Evolutionary conservation across 53 echinoderm and acorn worm species (phyloP).

Genomic region (Arbacia lixula): DNA sequence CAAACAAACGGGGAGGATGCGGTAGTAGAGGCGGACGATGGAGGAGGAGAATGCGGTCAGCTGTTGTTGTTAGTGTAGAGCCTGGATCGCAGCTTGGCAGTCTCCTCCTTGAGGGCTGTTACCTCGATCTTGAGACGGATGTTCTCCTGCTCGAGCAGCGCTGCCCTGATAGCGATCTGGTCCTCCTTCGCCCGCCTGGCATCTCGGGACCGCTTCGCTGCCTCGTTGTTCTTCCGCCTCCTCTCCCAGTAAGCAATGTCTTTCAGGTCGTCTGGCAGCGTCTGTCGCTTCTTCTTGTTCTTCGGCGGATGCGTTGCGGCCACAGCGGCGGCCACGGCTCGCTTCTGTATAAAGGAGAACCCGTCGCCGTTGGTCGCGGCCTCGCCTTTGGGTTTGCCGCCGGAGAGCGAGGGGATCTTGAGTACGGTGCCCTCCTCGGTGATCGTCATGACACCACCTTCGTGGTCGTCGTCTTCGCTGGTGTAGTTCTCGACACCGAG

Average conservation of each 20-base stretch:
- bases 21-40: no score
- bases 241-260: slow-evolving; percentile 94
- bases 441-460: slow-evolving; percentile 7
- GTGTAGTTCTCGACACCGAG: slow-evolving; percentile 45
- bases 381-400: no score
- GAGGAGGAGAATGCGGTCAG: background rate
- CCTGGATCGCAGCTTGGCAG: slow-evolving; percentile 68
- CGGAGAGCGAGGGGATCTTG: slow-evolving; percentile 9
- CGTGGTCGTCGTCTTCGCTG: slow-evolving; percentile 30
- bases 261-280: slow-evolving; percentile 75
- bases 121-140: slow-evolving; percentile 86
- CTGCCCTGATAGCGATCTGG: slow-evolving; percentile 95
- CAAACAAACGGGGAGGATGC: no score
- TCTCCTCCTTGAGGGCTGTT: slow-evolving; percentile 86
- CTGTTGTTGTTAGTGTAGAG: slow-evolving; percentile 73
- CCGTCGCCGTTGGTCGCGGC: background rate
- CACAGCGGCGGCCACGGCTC: slow-evolving; percentile 48
- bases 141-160: slow-evolving; percentile 94
- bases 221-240: slow-evolving; percentile 96
- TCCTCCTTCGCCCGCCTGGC: slow-evolving; percentile 95
- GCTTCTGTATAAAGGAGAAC: slow-evolving; percentile 30
- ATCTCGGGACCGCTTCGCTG: slow-evolving; percentile 92
- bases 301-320: slow-evolving; percentile 48
- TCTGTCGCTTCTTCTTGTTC: slow-evolving; percentile 68
- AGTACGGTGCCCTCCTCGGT: slow-evolving; percentile 14